These are phyloP conservation scores for Botia kubotai DNA, from an alignment of 2,797 vertebrate species.

Conservation along the genomic window DNA sequence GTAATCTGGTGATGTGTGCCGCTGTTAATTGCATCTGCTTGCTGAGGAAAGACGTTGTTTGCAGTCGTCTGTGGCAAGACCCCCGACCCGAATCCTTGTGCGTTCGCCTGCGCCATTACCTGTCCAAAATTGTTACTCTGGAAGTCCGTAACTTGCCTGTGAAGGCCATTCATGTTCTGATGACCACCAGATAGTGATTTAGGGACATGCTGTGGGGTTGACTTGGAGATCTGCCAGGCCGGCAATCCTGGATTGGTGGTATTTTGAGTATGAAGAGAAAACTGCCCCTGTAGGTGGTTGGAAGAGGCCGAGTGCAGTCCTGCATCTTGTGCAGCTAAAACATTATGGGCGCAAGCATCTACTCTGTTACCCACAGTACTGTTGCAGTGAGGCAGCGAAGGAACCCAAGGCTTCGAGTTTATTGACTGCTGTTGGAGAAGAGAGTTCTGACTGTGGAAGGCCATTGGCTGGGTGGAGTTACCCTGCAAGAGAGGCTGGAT, in stretches of 20 bases:
- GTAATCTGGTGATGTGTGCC: not conserved
- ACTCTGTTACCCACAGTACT: constrained; percentile 31
- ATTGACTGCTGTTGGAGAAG: constrained; percentile 16
- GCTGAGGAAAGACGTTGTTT: constrained; percentile 41
- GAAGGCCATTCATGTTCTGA: constrained; percentile 48
- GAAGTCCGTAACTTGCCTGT: constrained; percentile 50
- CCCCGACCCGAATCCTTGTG: constrained; percentile 24
- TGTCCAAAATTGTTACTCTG: constrained; percentile 52
- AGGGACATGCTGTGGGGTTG: constrained; percentile 40
- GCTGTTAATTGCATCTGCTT: constrained; percentile 38
- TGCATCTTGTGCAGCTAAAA: constrained; percentile 59
- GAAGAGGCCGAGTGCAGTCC: constrained; percentile 26
- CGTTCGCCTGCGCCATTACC: constrained; percentile 36
- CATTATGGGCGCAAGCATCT: constrained; percentile 56
- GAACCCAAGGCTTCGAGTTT: constrained; percentile 63
- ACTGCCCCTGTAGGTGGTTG: constrained; percentile 59
- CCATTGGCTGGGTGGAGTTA: constrained; percentile 16
- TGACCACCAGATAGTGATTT: constrained; percentile 45
- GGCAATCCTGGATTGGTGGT: constrained; percentile 49
- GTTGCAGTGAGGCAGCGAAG: constrained; percentile 25
- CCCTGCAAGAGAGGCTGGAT: constrained; percentile 52
- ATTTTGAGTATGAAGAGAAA: constrained; percentile 60
- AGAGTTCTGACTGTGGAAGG: constrained; percentile 59
- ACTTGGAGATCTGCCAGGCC: constrained; percentile 61
- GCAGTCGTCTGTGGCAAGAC: constrained; percentile 30